Evolutionary conservation across 2,888 invertebrate genomes (phyloP).

Genomic region (Gryllus longicercus): DNA sequence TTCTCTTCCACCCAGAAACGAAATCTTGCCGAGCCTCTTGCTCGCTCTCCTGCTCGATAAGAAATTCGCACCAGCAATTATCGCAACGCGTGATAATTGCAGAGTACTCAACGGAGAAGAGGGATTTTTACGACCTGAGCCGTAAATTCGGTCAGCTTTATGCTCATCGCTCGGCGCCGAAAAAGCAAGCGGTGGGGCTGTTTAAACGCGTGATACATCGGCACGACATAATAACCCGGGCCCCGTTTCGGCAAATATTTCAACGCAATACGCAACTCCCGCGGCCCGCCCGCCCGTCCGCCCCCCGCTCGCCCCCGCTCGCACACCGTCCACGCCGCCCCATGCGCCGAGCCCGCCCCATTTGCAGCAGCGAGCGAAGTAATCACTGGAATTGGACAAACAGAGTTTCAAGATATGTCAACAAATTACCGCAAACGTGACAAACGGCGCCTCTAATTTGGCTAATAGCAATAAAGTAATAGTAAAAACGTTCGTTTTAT

Average conservation of each 20-base stretch:
- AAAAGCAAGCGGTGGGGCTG: background rate
- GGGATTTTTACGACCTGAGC: background rate
- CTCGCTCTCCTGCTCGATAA: too few relatives aligned
- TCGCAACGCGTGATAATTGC: too few relatives aligned
- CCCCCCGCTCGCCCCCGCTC: background rate
- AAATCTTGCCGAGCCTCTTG: too few relatives aligned
- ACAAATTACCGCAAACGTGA: slow-evolving; percentile 10
- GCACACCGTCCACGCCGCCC: background rate
- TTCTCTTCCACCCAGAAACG: too few relatives aligned
- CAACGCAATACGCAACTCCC: background rate
- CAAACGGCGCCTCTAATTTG: background rate
- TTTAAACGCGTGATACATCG: slow-evolving; percentile 6
- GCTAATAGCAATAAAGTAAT: slow-evolving; percentile 17
- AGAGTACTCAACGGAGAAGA: background rate
- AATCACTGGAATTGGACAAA: background rate
- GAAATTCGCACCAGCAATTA: too few relatives aligned
- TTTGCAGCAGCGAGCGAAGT: background rate
- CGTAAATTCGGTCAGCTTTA: background rate
- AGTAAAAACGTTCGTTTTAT: slow-evolving; percentile 17
- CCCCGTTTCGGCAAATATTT: background rate
- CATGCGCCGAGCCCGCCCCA: background rate
- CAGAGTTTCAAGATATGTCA: slow-evolving; percentile 9
- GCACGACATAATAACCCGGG: background rate
- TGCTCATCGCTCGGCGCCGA: background rate
- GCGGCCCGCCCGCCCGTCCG: background rate